These are phyloP conservation scores for Gallinago solitaria DNA, from an alignment of 2,797 vertebrate genomes.

Conservation along the genomic window DNA sequence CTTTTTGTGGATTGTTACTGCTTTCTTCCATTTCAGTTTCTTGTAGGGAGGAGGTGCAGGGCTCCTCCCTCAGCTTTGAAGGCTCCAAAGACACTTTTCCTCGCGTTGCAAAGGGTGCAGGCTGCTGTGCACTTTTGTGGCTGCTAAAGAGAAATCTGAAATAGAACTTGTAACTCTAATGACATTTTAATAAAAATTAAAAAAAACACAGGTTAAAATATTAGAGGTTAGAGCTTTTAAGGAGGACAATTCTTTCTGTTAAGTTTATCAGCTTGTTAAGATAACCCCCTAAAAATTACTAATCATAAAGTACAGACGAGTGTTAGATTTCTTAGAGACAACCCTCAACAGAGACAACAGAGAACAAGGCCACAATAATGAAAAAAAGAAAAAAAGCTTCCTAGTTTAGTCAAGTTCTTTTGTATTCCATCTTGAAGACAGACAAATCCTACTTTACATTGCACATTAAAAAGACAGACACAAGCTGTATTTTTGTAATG, in stretches of 20 bases:
- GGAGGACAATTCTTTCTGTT: background rate
- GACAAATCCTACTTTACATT: background rate
- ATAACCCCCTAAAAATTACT: background rate
- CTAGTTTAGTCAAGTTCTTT: background rate
- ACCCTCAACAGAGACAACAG: background rate
- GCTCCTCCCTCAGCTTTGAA: background rate
- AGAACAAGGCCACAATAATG: background rate
- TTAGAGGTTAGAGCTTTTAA: background rate
- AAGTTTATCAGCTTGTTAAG: background rate
- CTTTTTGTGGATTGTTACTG: background rate
- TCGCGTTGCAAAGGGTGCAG: background rate
- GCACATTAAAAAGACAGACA: background rate
- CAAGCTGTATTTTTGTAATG: background rate
- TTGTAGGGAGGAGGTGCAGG: background rate
- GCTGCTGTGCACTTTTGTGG: background rate
- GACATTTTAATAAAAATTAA: background rate
- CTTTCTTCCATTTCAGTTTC: background rate
- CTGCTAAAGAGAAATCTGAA: background rate
- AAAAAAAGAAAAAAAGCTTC: background rate
- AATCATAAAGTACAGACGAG: fast-evolving
- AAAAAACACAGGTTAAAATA: background rate
- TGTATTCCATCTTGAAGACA: background rate
- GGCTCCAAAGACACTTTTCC: background rate
- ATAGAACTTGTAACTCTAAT: background rate
- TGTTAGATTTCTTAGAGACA: background rate